These are phyloP conservation scores for Percopsis transmontana DNA, from an alignment of 2,113 vertebrate species.

Conservation along the genomic window DNA sequence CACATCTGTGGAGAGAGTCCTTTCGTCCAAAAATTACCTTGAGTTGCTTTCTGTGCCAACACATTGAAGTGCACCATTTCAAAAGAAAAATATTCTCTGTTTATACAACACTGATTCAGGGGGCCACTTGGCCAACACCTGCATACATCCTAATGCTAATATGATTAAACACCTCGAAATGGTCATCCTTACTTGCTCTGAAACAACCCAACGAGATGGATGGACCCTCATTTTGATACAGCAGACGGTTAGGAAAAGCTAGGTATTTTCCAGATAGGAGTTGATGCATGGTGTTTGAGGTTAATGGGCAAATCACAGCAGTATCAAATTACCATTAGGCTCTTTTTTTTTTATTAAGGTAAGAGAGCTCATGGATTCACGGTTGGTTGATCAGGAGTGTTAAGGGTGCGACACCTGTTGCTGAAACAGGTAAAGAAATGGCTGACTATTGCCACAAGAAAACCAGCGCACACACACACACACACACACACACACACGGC, in stretches of 20 bases:
- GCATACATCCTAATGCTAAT: too few relatives aligned
- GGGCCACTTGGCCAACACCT: background rate
- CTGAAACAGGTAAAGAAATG: conserved; percentile 37
- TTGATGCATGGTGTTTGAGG: conserved; percentile 1
- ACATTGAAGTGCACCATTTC: conserved; percentile 7
- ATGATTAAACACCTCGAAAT: too few relatives aligned
- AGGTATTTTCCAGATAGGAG: conserved; percentile 56
- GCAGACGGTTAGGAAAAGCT: background rate
- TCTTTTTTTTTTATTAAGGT: conserved; percentile 11
- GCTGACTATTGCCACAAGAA: background rate
- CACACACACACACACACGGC: conserved; percentile 23
- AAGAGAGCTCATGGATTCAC: conserved; percentile 17
- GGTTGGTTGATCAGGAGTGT: conserved; percentile 26
- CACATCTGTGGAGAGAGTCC: conserved; percentile 1
- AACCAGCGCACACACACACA: conserved; percentile 13
- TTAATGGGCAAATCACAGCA: conserved; percentile 6
- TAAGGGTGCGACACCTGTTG: conserved; percentile 53
- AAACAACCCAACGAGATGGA: background rate
- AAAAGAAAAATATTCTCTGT: conserved; percentile 6
- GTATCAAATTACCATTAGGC: conserved; percentile 33
- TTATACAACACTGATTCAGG: conserved; percentile 6
- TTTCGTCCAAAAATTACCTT: background rate
- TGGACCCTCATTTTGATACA: background rate
- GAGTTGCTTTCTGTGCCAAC: background rate
- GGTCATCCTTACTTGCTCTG: too few relatives aligned